Base-by-base conservation (phyloP, 2,888 invertebrate genomes). In the Tipula vernalis region DNA sequence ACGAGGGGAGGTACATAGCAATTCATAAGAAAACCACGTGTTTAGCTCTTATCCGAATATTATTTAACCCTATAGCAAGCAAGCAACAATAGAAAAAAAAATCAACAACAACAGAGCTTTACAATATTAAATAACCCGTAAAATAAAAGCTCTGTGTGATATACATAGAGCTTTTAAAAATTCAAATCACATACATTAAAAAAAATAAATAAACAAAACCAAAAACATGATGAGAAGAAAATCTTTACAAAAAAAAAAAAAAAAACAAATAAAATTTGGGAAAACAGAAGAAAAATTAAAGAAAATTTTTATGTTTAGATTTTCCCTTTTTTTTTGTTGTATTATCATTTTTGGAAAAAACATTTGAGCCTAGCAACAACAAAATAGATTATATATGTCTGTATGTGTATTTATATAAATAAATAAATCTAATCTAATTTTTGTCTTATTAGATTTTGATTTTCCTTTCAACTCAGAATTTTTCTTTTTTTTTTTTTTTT, bases 391-490 rank as follows among this genome's bases (percentile, higher is more conserved):
- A 8, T 18, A 57, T 57, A 10, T 28, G 12, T 28, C 2, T 71
- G 28, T 71, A 28, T 71, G 28, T 71, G 28, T 71, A 3, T 57
- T 3, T 71, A 71, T 28, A 71, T 71, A 71, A 71, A 71, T 71
- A 71, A 71, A 71, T 71, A 71, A 71, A 71, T 71, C 71, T 71
- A 71, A 71, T 71, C 71, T 71, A 71, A 71, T 71, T 71, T 71
- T 71, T 71, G 71, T 71, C 28, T 71, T 71, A 71, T 71, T 71
- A 28, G 71, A 71, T 71, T 71, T 71, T 71, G 71, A 71, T 71
- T 71, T 71, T 71, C 51, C 71, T 71, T 71, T 71, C 71, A 71
- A 71, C 71, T 28, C 28, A 71, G 28, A 71, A 71, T 28, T 71
- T 57, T 71, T 71, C 8, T 10, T 10, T 28, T 71, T 28, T 71